These are phyloP conservation scores for Pocillopora verrucosa DNA, from an alignment of 64 coral and sea anemone genomes.

Conservation along the genomic window DNA sequence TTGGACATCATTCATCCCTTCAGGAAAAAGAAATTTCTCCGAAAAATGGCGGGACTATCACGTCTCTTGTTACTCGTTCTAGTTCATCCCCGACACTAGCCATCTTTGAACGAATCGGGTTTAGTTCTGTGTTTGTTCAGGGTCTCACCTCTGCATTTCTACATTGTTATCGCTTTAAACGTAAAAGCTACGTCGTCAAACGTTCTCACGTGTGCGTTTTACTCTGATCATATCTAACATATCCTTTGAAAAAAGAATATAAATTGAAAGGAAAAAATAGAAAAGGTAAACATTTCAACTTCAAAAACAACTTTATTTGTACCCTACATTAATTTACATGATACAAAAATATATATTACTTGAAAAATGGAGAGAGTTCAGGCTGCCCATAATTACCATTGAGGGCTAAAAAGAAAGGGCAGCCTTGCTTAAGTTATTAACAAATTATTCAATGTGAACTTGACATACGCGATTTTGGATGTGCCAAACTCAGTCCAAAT, in stretches of 20 bases:
- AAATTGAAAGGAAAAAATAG: too few species aligned
- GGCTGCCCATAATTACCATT: too few species aligned
- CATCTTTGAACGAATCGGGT: background rate
- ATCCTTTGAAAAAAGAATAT: too few species aligned
- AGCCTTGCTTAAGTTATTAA: too few species aligned
- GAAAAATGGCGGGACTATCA: background rate
- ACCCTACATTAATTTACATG: too few species aligned
- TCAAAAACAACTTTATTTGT: background rate
- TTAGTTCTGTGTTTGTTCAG: background rate
- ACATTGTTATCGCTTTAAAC: background rate
- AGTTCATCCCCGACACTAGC: background rate
- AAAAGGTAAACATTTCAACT: background rate
- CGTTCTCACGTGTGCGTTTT: background rate
- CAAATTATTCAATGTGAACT: too few species aligned
- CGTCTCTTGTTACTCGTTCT: too few species aligned
- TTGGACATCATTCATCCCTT: background rate
- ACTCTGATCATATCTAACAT: background rate
- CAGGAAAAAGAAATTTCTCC: background rate
- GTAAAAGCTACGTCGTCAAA: background rate
- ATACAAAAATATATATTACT: too few species aligned
- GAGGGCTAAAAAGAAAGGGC: too few species aligned
- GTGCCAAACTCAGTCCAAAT: too few species aligned
- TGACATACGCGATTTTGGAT: too few species aligned
- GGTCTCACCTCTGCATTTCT: background rate
- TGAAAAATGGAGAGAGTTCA: too few species aligned